Base-by-base conservation (phyloP, 2,888 invertebrate species). In the Hololepta plana region DNA sequence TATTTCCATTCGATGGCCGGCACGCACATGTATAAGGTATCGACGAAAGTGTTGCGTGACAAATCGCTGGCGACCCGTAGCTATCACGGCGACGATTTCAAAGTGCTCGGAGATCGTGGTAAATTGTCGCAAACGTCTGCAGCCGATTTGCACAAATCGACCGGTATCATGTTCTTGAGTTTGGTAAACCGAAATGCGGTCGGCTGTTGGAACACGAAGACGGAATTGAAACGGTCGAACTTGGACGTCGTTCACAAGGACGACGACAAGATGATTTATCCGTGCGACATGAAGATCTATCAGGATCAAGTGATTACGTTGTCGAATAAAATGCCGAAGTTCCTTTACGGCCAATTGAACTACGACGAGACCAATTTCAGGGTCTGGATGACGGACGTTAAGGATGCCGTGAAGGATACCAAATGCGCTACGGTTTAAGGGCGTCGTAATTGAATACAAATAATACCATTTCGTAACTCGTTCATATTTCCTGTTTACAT, bases 1-100 rank as follows among this genome's bases (percentile, higher is more conserved):
- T 79, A 69, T 54, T 84, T 82, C 60, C 82, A 84, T 44, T 63
- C 82, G 0, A 65, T 84, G 66, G 66, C 76, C 22, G 71, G 79
- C 37, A 67, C 60, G 5, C 63, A 71, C 29, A 72, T 80, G 51
- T 81, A 75, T 45, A 51, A 58, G 0, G 76, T 81, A 1, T 68
- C 72, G 10, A 76, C 75, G 0, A 59, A 59, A 15, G 53, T 74
- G 3, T 37, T 75, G 12, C 55, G 62, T 43, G 53, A 70, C 47
- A 57, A 62, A 37, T 53, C 57, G 2, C 47, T 60, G 33, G 60
- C 67, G 1, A 59, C 59, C 1, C 53, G 64, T 20, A 51, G 53
- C 1, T 59, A 60, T 37, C 64, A 65, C 38, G 64, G 56, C 24
- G 40, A 51, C 20, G 63, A 67, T 40, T 73, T 72, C 40, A 41